phyloP scores from a whole-genome alignment of 2,113 vertebrate genomes.

The Pseudopodoces humilis region DNA sequence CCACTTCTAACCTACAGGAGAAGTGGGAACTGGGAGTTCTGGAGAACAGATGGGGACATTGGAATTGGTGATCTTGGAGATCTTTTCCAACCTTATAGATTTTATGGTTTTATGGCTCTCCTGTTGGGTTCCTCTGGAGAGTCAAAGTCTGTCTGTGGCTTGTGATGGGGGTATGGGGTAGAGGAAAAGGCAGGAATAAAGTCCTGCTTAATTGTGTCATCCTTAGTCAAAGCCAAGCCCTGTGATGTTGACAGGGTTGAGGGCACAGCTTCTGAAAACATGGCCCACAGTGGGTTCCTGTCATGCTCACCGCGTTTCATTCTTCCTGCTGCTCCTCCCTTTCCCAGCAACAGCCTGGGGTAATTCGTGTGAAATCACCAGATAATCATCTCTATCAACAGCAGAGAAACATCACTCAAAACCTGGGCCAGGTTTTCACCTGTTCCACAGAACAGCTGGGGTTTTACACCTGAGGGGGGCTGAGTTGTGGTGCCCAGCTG shows the following conservation, averaged over 20 bases:
- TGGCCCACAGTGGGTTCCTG: fast-evolving
- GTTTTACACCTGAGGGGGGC: not conserved
- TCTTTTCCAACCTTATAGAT: fast-evolving
- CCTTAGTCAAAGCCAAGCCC: not conserved
- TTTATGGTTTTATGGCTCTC: not conserved
- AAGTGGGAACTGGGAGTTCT: fast-evolving
- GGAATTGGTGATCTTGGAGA: fast-evolving
- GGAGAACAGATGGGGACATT: fast-evolving
- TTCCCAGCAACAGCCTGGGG: not conserved
- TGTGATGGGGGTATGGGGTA: not conserved
- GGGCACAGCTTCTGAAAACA: not conserved
- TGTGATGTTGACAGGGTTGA: not conserved
- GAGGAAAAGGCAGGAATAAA: not conserved
- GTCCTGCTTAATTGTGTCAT: not conserved
- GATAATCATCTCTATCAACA: not conserved
- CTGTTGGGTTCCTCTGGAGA: not conserved
- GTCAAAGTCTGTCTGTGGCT: not conserved
- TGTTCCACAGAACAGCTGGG: not conserved
- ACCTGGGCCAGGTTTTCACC: not conserved
- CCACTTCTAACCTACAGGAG: not conserved
- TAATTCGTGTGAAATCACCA: not conserved
- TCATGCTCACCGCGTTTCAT: not conserved
- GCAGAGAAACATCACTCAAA: not conserved
- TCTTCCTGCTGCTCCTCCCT: not conserved
- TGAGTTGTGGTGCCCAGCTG: not conserved